A percentile compares a stretch with the other conserved stretches of the same genome.
Conservation (phyloP, 2,797 vertebrate genomes). For the Micrastur ruficollis region DNA sequence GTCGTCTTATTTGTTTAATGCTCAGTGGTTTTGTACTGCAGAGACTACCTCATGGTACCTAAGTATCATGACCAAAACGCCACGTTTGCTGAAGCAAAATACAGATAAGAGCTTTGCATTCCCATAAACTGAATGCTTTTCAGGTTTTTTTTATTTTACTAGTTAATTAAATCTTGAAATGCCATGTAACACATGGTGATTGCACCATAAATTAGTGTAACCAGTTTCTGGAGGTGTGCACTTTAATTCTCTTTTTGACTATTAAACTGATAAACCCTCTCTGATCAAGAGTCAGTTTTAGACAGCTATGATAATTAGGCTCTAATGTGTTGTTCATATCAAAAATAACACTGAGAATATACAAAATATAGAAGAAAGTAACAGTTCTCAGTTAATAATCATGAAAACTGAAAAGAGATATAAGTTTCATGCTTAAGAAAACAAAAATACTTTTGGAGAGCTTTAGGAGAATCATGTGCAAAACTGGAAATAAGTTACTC, state of each 20-base stretch:
- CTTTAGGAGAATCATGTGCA: background rate
- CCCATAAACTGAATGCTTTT: background rate
- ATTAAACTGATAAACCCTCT: background rate
- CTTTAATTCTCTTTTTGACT: conserved; percentile 29
- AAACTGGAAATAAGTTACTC: background rate
- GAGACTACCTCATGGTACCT: background rate
- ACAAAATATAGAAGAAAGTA: background rate
- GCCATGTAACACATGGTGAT: background rate
- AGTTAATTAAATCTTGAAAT: background rate
- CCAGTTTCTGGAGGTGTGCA: conserved; percentile 12
- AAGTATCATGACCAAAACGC: background rate
- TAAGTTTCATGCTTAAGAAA: background rate
- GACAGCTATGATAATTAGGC: background rate
- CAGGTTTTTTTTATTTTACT: background rate
- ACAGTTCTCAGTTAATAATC: background rate
- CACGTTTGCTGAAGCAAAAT: background rate
- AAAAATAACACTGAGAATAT: background rate
- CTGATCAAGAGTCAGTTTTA: background rate
- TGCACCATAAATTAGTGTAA: background rate
- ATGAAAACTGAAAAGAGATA: background rate
- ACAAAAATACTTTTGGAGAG: background rate
- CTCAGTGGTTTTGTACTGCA: background rate
- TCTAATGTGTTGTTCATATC: background rate
- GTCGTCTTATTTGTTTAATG: background rate
- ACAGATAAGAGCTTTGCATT: background rate